phyloP scores from a whole-genome alignment of 2,888 invertebrate genomes.

The Iselma pallidipennis region DNA sequence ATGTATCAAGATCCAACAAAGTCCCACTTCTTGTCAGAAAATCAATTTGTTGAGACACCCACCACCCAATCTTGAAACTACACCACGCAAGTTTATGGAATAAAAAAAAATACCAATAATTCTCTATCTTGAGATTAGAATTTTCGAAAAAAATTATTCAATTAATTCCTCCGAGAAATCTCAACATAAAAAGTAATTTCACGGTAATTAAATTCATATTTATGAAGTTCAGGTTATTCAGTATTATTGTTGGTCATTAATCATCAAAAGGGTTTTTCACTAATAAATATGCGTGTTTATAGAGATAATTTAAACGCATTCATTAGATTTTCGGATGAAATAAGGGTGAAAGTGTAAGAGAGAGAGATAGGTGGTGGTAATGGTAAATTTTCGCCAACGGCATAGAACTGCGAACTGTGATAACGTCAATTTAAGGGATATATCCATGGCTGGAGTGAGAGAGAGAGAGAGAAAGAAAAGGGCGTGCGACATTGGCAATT shows the following conservation, averaged over 20 bases:
- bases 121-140: too few species aligned
- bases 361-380: not conserved
- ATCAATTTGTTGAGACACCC: conserved; percentile 1
- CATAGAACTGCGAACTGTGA: conserved; percentile 24
- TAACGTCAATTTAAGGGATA: conserved; percentile 24
- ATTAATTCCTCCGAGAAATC: not conserved
- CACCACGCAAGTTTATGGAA: not conserved
- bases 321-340: too few species aligned
- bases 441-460: conserved; percentile 19
- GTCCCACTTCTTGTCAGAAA: conserved; percentile 4
- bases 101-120: not conserved
- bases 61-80: not conserved
- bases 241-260: conserved; percentile 30
- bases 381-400: conserved; percentile 22
- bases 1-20: not conserved
- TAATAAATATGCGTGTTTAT: conserved; percentile 32
- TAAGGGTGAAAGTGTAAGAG: conserved; percentile 13
- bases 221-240: conserved; percentile 21
- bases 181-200: conserved; percentile 9
- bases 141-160: not conserved
- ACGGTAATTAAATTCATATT: conserved; percentile 17
- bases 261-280: conserved; percentile 26
- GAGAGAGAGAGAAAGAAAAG: too few species aligned
- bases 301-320: conserved; percentile 29
- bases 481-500: conserved; percentile 21